phyloP scores from a whole-genome alignment of 2,113 vertebrate species.

The Dinomys branickii region DNA sequence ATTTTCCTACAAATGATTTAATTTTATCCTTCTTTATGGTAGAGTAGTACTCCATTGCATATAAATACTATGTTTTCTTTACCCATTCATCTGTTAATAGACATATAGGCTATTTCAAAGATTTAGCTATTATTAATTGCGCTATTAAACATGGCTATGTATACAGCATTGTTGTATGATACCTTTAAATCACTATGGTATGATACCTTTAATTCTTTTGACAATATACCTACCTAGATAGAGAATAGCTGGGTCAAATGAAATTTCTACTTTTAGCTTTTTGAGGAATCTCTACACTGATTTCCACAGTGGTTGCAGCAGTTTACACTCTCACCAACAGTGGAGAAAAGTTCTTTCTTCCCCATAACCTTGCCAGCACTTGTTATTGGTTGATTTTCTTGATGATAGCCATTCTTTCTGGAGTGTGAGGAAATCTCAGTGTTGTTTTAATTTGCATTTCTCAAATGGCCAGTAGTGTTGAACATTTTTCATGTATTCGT shows the following conservation, averaged over 20 bases:
- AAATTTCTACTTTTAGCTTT: neutral
- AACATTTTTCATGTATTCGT: neutral
- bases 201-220: neutral
- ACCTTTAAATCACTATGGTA: neutral
- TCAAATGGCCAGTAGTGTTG: neutral
- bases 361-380: neutral
- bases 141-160: neutral
- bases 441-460: neutral
- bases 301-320: neutral
- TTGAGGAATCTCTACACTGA: neutral
- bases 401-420: neutral
- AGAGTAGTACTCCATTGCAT: neutral
- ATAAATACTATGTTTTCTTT: neutral
- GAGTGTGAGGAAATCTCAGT: neutral
- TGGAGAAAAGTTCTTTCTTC: neutral
- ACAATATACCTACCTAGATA: neutral
- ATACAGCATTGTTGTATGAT: neutral
- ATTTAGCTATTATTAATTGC: neutral
- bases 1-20: neutral
- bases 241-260: neutral
- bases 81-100: neutral
- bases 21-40: neutral
- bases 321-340: neutral
- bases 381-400: neutral
- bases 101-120: neutral